Evolutionary conservation across 1,140 invertebrate genomes (phyloP).

Genomic region (Procambarus clarkii): DNA sequence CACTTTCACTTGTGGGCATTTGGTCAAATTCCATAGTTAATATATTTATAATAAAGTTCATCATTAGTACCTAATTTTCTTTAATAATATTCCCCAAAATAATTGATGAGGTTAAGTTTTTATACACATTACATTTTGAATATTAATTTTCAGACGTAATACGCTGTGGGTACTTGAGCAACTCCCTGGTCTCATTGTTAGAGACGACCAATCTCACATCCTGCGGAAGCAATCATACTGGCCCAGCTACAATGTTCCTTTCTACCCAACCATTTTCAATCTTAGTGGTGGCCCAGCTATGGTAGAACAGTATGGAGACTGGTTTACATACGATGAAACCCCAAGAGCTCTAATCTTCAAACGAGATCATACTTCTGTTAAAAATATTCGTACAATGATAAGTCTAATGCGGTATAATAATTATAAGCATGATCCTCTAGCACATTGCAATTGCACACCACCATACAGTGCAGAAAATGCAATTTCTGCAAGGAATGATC

Average conservation of each 20-base stretch:
- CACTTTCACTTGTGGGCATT: no score
- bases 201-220: conserved; percentile 83
- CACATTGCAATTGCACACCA: conserved; percentile 83
- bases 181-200: conserved; percentile 82
- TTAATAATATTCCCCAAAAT: no score
- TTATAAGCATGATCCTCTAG: conserved; percentile 83
- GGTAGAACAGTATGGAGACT: conserved; percentile 82
- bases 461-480: conserved; percentile 85
- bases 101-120: no score
- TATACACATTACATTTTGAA: no score
- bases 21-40: no score
- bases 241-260: conserved; percentile 88
- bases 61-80: no score
- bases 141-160: conserved; percentile 49
- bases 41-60: no score
- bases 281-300: conserved; percentile 79
- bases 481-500: conserved; percentile 83
- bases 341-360: conserved; percentile 83
- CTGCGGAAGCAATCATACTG: conserved; percentile 84
- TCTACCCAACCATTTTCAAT: conserved; percentile 81
- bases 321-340: conserved; percentile 82
- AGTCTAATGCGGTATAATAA: conserved; percentile 85
- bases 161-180: conserved; percentile 90
- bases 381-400: conserved; percentile 79
- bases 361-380: conserved; percentile 79